phyloP scores from a whole-genome alignment of 2,888 invertebrate species.

The Phortica okadai region DNA sequence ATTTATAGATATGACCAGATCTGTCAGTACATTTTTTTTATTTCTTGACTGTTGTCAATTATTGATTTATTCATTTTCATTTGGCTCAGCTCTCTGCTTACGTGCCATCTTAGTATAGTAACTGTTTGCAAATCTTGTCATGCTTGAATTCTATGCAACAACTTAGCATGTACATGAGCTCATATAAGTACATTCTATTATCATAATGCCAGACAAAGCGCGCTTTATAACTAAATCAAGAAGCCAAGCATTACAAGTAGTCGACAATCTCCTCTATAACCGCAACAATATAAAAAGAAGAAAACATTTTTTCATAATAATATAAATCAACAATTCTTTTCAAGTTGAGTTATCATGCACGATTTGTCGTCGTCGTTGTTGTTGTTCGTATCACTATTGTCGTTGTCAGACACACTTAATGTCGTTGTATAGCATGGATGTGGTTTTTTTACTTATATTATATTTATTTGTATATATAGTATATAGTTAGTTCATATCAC shows the following conservation, averaged over 20 bases:
- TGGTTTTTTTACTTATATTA: not conserved
- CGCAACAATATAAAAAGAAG: too few relatives aligned
- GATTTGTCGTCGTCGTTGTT: not conserved
- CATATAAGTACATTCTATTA: not conserved
- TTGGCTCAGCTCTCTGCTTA: too few relatives aligned
- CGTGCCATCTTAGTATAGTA: too few relatives aligned
- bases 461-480: not conserved
- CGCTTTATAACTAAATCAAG: not conserved
- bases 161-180: not conserved
- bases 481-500: not conserved
- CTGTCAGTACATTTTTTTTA: too few relatives aligned
- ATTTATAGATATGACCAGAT: too few relatives aligned
- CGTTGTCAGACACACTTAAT: not conserved
- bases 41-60: too few relatives aligned
- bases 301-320: not conserved
- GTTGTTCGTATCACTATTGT: not conserved
- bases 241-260: not conserved
- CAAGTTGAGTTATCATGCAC: not conserved
- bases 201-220: not conserved
- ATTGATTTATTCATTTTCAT: too few relatives aligned
- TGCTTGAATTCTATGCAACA: not conserved
- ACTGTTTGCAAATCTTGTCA: not conserved
- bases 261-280: not conserved
- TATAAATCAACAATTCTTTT: not conserved
- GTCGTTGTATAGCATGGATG: not conserved